These are phyloP conservation scores for Choristoneura rosaceana DNA, from an alignment of 2,888 invertebrate species.

Conservation along the genomic window DNA sequence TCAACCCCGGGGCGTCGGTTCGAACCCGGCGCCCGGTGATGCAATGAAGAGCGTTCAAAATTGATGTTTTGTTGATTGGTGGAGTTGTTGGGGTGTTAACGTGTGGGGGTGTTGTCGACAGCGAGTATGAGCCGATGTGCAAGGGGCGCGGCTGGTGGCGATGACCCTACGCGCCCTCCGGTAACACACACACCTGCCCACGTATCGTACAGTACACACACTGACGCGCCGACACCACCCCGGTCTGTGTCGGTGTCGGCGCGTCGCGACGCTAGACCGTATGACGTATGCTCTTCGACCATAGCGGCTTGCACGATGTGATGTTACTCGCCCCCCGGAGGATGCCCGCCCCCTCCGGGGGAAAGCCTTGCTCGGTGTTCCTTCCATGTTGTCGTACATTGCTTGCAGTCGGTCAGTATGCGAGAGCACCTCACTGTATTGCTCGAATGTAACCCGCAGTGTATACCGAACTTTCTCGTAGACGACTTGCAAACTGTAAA, in stretches of 20 bases:
- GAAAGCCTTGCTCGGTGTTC: constrained; percentile 46
- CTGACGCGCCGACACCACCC: constrained; percentile 39
- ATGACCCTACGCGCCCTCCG: constrained; percentile 70
- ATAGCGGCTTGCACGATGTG: constrained; percentile 56
- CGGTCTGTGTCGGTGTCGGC: not conserved
- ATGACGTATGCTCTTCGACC: constrained; percentile 59
- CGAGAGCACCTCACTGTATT: constrained; percentile 41
- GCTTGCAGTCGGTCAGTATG: constrained; percentile 55
- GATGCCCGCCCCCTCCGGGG: constrained; percentile 50
- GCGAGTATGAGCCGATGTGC: constrained; percentile 76
- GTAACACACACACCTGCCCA: constrained; percentile 55
- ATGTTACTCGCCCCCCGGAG: constrained; percentile 31
- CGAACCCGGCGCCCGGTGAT: constrained; percentile 9
- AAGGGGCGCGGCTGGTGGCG: constrained; percentile 69
- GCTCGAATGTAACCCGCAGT: constrained; percentile 53
- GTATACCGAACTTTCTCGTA: constrained; percentile 52
- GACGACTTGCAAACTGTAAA: constrained; percentile 32
- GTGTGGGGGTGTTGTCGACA: constrained; percentile 66
- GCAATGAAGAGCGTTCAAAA: not conserved
- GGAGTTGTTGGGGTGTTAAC: constrained; percentile 40
- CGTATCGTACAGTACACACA: constrained; percentile 39
- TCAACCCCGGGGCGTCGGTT: constrained; percentile 39
- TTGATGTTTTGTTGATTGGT: not conserved
- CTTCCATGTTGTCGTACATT: constrained; percentile 56
- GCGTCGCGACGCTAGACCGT: constrained; percentile 45